Evolutionary conservation across 1,140 invertebrate species (phyloP).

Genomic region (Zophobas morio): DNA sequence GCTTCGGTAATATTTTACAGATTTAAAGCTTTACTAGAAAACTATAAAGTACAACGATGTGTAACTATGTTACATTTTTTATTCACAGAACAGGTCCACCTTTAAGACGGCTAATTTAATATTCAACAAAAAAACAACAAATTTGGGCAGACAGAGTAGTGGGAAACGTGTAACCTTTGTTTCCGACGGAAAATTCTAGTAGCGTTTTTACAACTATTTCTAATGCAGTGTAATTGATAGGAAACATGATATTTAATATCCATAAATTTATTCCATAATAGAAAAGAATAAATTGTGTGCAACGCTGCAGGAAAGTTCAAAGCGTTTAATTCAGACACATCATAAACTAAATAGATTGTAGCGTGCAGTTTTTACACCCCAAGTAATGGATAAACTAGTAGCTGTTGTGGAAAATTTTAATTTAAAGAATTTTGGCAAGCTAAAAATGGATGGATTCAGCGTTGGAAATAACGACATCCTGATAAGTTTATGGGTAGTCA

Average conservation of each 20-base stretch:
- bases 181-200: neutral
- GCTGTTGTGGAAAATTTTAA: neutral
- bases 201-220: too few species aligned
- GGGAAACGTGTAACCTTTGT: constrained; percentile 20
- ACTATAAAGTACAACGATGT: neutral
- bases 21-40: neutral
- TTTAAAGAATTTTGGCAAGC: neutral
- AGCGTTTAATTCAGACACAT: neutral
- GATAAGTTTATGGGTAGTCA: constrained; percentile 22
- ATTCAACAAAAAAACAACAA: constrained; percentile 4
- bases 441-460: constrained; percentile 16
- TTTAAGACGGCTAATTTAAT: neutral
- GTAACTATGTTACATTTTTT: constrained; percentile 17
- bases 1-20: constrained; percentile 1
- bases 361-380: too few species aligned
- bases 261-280: neutral
- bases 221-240: neutral
- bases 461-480: constrained; percentile 10
- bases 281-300: neutral
- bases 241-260: constrained; percentile 2
- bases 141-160: neutral
- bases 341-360: too few species aligned
- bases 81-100: neutral
- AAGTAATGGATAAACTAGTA: too few species aligned
- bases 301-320: neutral